Percentiles rank a stretch among this genome's conserved stretches.
phyloP scores from a whole-genome alignment of 1,140 invertebrate genomes.

The Hylaeus volcanicus region DNA sequence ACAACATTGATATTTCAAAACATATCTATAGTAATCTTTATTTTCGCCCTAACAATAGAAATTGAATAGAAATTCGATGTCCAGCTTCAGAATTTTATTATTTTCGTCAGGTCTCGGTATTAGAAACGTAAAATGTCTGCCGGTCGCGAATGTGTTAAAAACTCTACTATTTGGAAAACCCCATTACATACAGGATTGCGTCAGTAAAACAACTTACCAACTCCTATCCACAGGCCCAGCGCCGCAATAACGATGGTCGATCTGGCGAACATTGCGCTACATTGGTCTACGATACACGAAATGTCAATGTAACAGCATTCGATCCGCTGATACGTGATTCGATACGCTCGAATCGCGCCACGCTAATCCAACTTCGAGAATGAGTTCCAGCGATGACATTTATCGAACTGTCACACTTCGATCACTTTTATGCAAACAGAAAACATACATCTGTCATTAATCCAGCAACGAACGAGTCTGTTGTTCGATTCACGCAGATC shows the following conservation, averaged over 20 bases:
- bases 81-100: too few species aligned
- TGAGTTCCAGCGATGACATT: conserved; percentile 2
- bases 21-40: too few species aligned
- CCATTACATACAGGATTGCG: not conserved
- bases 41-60: too few species aligned
- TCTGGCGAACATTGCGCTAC: conserved; percentile 70
- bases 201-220: conserved; percentile 61
- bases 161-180: too few species aligned
- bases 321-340: conserved; percentile 18
- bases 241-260: conserved; percentile 61
- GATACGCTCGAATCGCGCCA: conserved; percentile 4
- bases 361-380: conserved; percentile 8
- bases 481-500: not conserved
- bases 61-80: too few species aligned
- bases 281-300: conserved; percentile 53
- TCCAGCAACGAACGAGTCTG: not conserved
- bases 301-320: conserved; percentile 46
- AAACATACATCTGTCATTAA: conserved; percentile 8
- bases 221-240: conserved; percentile 59
- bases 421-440: not conserved
- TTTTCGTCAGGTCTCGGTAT: too few species aligned
- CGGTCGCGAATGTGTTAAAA: too few species aligned
- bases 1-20: too few species aligned
- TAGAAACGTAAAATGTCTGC: too few species aligned
- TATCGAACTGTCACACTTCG: not conserved